These are phyloP conservation scores for Bungarus multicinctus DNA, from an alignment of 2,113 vertebrate species.

Conservation along the genomic window DNA sequence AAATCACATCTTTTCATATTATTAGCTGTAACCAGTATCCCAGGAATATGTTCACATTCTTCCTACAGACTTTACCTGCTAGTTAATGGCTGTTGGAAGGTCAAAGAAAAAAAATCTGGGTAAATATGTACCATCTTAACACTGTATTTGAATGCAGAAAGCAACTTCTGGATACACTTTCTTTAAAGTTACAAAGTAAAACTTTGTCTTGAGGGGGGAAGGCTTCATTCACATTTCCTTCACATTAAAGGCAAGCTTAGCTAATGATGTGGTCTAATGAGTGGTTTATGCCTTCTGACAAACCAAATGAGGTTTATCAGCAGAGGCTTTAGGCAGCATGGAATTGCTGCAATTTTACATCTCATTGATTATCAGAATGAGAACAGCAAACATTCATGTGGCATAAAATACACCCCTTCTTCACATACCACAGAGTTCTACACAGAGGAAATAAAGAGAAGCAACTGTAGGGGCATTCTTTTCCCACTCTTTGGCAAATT, in stretches of 20 bases:
- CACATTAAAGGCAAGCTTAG: conserved; percentile 43
- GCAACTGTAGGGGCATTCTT: neutral
- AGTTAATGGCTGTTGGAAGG: neutral
- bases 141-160: neutral
- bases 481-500: conserved; percentile 28
- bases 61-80: neutral
- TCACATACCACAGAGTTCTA: conserved; percentile 9
- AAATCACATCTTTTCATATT: neutral
- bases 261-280: conserved; percentile 54
- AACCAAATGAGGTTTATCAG: conserved; percentile 60
- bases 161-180: conserved; percentile 5
- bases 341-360: conserved; percentile 68
- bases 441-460: conserved; percentile 30
- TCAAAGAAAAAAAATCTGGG: neutral
- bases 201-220: conserved; percentile 36
- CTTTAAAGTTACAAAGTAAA: conserved; percentile 38
- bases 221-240: conserved; percentile 46
- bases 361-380: conserved; percentile 63
- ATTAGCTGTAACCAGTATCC: neutral
- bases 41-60: neutral
- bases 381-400: conserved; percentile 46
- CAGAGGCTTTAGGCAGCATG: conserved; percentile 59
- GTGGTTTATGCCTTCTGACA: conserved; percentile 63
- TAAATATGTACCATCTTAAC: neutral
- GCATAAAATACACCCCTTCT: conserved; percentile 39